These are phyloP conservation scores for Callionymus lyra DNA, from an alignment of 2,113 vertebrate species.

Conservation along the genomic window DNA sequence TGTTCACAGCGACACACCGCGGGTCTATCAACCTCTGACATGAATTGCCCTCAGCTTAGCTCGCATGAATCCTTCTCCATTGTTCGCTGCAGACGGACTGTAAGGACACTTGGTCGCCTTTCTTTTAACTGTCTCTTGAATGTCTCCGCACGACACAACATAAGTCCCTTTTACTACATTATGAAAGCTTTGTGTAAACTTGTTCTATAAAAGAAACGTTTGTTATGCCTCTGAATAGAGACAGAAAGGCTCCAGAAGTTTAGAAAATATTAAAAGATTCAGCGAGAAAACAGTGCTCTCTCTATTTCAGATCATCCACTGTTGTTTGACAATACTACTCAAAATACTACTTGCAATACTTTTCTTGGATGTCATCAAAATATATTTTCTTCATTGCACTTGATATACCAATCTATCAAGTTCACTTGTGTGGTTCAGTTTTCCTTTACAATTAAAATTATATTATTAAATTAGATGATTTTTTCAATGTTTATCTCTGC, in stretches of 20 bases:
- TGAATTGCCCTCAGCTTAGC: conserved; percentile 37
- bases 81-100: conserved; percentile 45
- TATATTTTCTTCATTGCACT: no score
- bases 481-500: no score
- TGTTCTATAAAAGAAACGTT: conserved; percentile 26
- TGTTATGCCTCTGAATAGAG: conserved; percentile 21
- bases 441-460: no score
- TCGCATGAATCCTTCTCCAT: conserved; percentile 31
- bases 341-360: no score
- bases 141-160: conserved; percentile 38
- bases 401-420: no score
- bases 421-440: no score
- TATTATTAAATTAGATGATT: no score
- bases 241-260: conserved; percentile 47
- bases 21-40: conserved; percentile 43
- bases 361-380: no score
- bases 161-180: conserved; percentile 24
- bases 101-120: conserved; percentile 39
- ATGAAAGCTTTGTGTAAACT: conserved; percentile 38
- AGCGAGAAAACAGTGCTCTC: no score
- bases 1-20: conserved; percentile 44
- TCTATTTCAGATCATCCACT: no score
- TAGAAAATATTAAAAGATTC: conserved; percentile 15
- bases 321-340: no score
- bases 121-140: conserved; percentile 43